Base-by-base conservation (phyloP, 2,113 vertebrate species). In the Prionailurus viverrinus region DNA sequence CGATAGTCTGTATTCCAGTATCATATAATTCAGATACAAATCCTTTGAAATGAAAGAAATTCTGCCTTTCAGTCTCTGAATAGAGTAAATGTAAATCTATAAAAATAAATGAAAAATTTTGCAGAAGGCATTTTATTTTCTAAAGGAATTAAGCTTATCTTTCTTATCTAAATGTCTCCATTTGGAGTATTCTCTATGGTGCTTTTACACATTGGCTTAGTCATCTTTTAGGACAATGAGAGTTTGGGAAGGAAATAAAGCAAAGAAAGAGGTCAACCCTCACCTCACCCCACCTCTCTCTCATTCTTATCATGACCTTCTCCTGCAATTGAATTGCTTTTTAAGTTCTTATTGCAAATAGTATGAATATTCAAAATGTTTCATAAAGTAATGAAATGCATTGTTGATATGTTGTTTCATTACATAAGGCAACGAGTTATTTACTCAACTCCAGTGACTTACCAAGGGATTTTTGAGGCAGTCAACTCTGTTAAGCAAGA, bases 21-120 rank as follows among this genome's bases (percentile, higher is more conserved):
- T 74, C 6, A 48, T 36, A 55, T 1, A 76, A 21, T 91, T 87
- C 48, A 69, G 58, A 90, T 73, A 45, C 27, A 74, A 80, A 86
- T 92, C 25, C 4, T 48, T 82, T 92, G 39, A 19, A 29, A 79
- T 78, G 51, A 19, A 86, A 92, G 89, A 66, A 48, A 82, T 55
- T 84, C 80, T 81, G 6, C n/a, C 45, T 66, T 83, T 95, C 39
- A 82, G 11, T 68, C 36, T 79, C 45, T 74, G 18, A 94, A 41
- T 4, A 92, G 15, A 92, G 21, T 80, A 90, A 78, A 41, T 81
- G 19, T 31, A 94, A 94, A 94, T 74, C 33, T 90, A 31, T 84
- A 76, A 91, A 61, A 58, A 36, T 21, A 92, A 69, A 41, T 68
- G 53, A 74, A 78, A 68, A 27, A 4, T 11, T 51, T 87, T 51